A percentile compares a stretch with the other conserved stretches of the same genome.
These are phyloP conservation scores for Myanophis thanlyinensis DNA, from an alignment of 2,113 vertebrate species.

Conservation along the genomic window DNA sequence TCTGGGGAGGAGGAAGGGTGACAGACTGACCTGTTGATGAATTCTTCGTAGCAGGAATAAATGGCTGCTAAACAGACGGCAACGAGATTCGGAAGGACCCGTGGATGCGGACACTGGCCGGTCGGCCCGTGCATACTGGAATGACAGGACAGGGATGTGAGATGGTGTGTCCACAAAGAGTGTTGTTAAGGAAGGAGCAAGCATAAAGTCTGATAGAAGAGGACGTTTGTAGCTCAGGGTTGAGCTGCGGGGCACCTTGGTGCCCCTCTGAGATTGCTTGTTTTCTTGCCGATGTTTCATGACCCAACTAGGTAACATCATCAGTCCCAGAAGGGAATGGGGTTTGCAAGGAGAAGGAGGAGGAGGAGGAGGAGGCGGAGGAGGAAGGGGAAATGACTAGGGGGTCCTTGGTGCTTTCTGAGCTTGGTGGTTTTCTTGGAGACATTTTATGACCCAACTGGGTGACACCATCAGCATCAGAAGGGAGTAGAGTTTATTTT, in stretches of 20 bases:
- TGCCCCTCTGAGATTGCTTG: not conserved
- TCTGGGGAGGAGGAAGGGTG: no score
- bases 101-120: conserved; percentile 95
- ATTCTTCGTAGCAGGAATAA: conserved; percentile 99
- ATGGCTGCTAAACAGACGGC: conserved; percentile 98
- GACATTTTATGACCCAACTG: not conserved
- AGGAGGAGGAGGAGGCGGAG: no score
- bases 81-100: conserved; percentile 97
- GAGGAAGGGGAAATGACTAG: not conserved
- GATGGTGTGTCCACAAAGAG: not conserved
- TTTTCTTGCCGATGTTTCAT: not conserved
- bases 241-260: not conserved
- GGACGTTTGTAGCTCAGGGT: not conserved
- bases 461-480: not conserved
- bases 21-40: conserved; percentile 98
- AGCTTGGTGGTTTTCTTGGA: not conserved
- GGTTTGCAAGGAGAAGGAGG: no score
- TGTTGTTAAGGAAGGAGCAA: not conserved
- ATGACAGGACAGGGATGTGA: conserved; percentile 44
- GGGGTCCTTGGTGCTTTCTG: not conserved
- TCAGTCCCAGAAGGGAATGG: not conserved
- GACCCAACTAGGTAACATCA: not conserved
- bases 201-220: not conserved
- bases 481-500: not conserved
- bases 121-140: conserved; percentile 98